Base-by-base conservation (phyloP, 1,140 invertebrate species). In the Drosophila punjabiensis region DNA sequence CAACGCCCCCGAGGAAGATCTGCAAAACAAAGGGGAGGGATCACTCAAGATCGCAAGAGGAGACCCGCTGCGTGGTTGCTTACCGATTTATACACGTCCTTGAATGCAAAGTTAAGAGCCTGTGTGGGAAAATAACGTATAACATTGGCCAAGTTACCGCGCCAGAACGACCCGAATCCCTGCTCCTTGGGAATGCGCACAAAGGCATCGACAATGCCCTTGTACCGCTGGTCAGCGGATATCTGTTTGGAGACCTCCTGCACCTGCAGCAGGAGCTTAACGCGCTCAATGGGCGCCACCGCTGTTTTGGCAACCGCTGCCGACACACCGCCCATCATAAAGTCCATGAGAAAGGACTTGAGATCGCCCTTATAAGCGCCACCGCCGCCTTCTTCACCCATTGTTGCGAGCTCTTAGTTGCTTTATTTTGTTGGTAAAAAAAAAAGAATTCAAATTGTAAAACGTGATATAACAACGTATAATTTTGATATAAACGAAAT, bases 121-220 rank as follows among this genome's bases (percentile, higher is more conserved):
- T 99, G 98, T n/a, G 98, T 98, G 39, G 98, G 98, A 94, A 98
- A 98, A 93, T 98, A 98, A 86, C 97, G 94, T 91, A 98, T 96
- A 28, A 98, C 97, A 93, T 98, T 99, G 84, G 97, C 97, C 82
- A 98, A 93, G 94, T 99, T 99, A 88, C 98, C 98, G 94, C 98
- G 95, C 98, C 98, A 99, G 93, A 96, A 98, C 63, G 97, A 96
- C 0, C 96, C 58, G 45, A 97, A 93, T 48, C 98, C 98, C 94
- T 98, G 97, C 94, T 98, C 97, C 90, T 64, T 95, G 47, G 97
- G 96, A 93, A 98, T 97, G 91, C 97, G 96, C 79, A 92, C 43
- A 30, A 92, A 92, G 24, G 82, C 86, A 43, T 92, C 91, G 13
- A 92, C 8, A 2, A 92, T 94, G 95, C 97, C 97, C 94, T 97